Evolutionary conservation across 2,797 vertebrate species (phyloP), one percentile per base, ranked within the genome.

Genomic region (Microhierax caerulescens): DNA sequence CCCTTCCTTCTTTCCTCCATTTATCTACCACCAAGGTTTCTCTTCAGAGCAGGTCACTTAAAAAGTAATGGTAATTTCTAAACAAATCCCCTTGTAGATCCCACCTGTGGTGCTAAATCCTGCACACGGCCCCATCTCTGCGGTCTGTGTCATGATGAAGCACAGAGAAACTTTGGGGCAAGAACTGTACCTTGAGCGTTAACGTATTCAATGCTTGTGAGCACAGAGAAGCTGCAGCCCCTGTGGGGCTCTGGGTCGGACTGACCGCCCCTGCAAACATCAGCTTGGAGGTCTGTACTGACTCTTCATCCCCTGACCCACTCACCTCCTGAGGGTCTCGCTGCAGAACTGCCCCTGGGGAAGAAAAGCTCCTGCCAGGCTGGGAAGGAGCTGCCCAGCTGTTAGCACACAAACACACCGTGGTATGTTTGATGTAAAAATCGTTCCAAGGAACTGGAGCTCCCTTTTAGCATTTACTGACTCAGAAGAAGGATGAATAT

Each of bases 281-380:
- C 51, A 80, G 0, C 27, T 54, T 20, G 6, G 39, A 43, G 23
- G 10, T 53, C 25, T 80, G 16, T 25, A 69, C 56, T 13, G 16
- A 70, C 39, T 53, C 51, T 64, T 70, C 24, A 41, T 1, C 4
- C 25, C 16, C n/a, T 68, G 39, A 21, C 30, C 23, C 9, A 3
- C 41, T 63, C n/a, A 60, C 5, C 20, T 47, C 37, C 32, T 12
- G 15, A 34, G 36, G 41, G n/a, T 48, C 17, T 5, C 8, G 10
- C 24, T 0, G 0, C 0, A 0, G 68, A 87, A 67, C 5, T 37
- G 24, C 7, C 22, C 30, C 27, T 43, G 28, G 7, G n/a, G 18
- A 57, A 30, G 19, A 18, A 77, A 88, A 94, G 76, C 3, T 28
- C 13, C 21, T 5, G 7, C 24, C 0, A 0, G 30, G 10, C 14